Evolutionary conservation across 2,888 invertebrate genomes (phyloP).

Genomic region (Physocephala rufipes): DNA sequence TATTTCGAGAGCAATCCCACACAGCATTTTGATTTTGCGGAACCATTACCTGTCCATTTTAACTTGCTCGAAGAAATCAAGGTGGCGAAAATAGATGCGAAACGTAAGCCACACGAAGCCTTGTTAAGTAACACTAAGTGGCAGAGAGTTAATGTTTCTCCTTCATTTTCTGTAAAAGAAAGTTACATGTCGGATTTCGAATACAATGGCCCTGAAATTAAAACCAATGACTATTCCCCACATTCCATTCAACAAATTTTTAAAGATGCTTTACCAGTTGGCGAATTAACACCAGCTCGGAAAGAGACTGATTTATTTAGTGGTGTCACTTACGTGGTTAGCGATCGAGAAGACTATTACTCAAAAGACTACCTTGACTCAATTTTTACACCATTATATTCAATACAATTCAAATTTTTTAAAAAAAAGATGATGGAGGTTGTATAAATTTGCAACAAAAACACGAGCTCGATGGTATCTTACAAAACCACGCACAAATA

Average conservation of each 20-base stretch:
- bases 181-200: background rate
- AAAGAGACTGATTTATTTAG: constrained; percentile 12
- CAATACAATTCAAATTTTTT: constrained; percentile 20
- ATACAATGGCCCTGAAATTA: background rate
- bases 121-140: background rate
- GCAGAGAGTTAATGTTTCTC: background rate
- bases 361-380: constrained; percentile 21
- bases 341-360: background rate
- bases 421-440: constrained; percentile 29
- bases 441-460: constrained; percentile 20
- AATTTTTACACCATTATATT: constrained; percentile 19
- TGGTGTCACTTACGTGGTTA: background rate
- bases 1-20: constrained; percentile 9
- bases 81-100: too few relatives aligned
- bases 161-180: background rate
- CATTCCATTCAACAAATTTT: constrained; percentile 14
- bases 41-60: background rate
- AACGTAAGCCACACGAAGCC: constrained; percentile 1
- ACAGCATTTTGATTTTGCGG: constrained; percentile 33
- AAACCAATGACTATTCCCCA: constrained; percentile 12
- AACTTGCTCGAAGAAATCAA: constrained; percentile 1
- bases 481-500: constrained; percentile 19
- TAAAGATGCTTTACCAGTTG: background rate
- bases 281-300: constrained; percentile 6
- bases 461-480: constrained; percentile 19